Conservation (phyloP, 2,888 invertebrate genomes). For the Tinea pellionella region DNA sequence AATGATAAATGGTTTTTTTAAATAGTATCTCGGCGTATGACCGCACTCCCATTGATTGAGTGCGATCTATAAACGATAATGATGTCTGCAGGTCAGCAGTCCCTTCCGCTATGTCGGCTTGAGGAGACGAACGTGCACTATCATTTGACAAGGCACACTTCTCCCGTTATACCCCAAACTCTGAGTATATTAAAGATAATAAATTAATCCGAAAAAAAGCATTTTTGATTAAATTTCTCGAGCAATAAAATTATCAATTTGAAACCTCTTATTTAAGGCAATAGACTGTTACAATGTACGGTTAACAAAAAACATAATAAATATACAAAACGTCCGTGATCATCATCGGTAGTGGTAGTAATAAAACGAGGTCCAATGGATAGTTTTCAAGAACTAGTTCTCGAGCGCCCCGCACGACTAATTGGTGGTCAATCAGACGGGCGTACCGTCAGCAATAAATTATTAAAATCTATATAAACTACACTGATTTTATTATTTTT, state of each 20-base stretch:
- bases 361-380: slow-evolving; percentile 18
- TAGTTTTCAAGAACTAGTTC: slow-evolving; percentile 47
- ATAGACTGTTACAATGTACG: background rate
- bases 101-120: too few relatives aligned
- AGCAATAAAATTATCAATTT: background rate
- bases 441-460: slow-evolving; percentile 39
- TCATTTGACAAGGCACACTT: too few relatives aligned
- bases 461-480: background rate
- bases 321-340: slow-evolving; percentile 10
- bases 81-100: too few relatives aligned
- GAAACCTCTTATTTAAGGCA: background rate
- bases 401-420: slow-evolving; percentile 49
- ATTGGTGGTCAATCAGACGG: slow-evolving; percentile 39
- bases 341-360: slow-evolving; percentile 7
- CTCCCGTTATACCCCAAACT: too few relatives aligned
- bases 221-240: background rate
- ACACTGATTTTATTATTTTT: too few relatives aligned
- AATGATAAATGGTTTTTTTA: too few relatives aligned
- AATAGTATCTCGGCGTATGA: too few relatives aligned
- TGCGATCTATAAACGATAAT: too few relatives aligned
- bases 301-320: background rate
- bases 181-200: too few relatives aligned
- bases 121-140: too few relatives aligned
- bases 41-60: too few relatives aligned
- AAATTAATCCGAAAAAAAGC: too few relatives aligned